These are phyloP conservation scores for Tautogolabrus adspersus DNA, from an alignment of 2,113 vertebrate species.

Conservation along the genomic window DNA sequence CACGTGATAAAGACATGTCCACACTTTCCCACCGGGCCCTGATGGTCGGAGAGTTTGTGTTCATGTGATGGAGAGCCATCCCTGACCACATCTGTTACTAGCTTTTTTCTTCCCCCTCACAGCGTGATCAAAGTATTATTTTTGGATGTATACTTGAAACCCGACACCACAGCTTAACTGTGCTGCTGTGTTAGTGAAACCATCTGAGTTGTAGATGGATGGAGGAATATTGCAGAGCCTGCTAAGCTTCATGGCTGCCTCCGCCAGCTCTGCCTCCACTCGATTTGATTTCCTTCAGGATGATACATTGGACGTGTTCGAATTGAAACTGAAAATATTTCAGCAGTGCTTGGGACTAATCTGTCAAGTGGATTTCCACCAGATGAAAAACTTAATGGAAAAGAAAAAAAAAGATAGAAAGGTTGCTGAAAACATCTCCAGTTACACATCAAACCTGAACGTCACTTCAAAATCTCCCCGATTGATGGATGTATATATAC, in stretches of 20 bases:
- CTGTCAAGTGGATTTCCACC: constrained; percentile 55
- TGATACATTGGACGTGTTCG: constrained; percentile 66
- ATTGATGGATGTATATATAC: constrained; percentile 50
- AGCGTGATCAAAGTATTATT: too few relatives aligned
- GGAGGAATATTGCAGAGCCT: constrained; percentile 42
- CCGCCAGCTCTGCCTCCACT: constrained; percentile 39
- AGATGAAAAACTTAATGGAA: constrained; percentile 24
- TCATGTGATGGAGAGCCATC: too few relatives aligned
- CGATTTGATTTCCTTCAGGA: constrained; percentile 63
- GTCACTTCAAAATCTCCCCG: constrained; percentile 46
- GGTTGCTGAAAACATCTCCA: constrained; percentile 48
- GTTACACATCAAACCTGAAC: constrained; percentile 56
- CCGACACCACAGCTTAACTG: background rate
- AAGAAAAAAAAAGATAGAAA: constrained; percentile 29
- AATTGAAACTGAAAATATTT: constrained; percentile 67
- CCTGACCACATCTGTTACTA: too few relatives aligned
- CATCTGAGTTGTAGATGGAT: constrained; percentile 19
- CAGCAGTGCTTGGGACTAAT: constrained; percentile 49
- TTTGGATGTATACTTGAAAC: too few relatives aligned
- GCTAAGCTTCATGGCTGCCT: constrained; percentile 36
- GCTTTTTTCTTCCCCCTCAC: too few relatives aligned
- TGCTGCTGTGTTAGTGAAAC: constrained; percentile 8
- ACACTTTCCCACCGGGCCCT: too few relatives aligned
- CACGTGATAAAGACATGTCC: too few relatives aligned
- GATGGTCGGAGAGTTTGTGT: too few relatives aligned